Percentiles rank a stretch among this genome's conserved stretches.
Evolutionary conservation across 2,113 vertebrate genomes (phyloP).

Genomic region (Callopanchax toddi): DNA sequence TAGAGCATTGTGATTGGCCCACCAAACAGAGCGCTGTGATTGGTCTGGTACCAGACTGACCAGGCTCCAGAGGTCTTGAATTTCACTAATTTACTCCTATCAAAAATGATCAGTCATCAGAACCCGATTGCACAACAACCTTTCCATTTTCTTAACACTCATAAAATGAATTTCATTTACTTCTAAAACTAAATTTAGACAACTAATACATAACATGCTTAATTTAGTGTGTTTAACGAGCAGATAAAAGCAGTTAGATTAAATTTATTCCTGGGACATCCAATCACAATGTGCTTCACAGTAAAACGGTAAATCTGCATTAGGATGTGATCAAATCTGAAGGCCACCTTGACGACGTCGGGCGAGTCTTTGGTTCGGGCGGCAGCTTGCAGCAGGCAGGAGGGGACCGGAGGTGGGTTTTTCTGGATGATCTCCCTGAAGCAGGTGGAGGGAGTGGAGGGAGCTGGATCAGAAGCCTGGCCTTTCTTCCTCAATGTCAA

Average conservation of each 20-base stretch:
- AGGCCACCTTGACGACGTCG: conserved; percentile 87
- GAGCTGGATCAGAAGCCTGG: conserved; percentile 83
- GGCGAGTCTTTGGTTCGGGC: conserved; percentile 90
- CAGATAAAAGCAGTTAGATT: background rate
- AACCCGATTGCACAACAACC: too few relatives aligned
- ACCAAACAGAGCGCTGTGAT: too few relatives aligned
- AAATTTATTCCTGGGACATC: background rate
- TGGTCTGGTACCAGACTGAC: too few relatives aligned
- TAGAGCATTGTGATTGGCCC: too few relatives aligned
- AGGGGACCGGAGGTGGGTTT: conserved; percentile 86
- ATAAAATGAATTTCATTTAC: background rate
- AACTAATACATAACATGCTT: background rate
- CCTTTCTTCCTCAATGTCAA: conserved; percentile 91
- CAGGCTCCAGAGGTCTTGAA: too few relatives aligned
- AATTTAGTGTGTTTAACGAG: background rate
- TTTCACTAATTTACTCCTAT: too few relatives aligned
- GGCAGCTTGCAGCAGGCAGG: conserved; percentile 89
- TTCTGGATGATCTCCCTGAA: conserved; percentile 89
- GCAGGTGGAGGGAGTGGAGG: conserved; percentile 85
- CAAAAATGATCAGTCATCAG: too few relatives aligned
- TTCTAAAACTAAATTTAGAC: background rate
- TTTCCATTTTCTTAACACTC: background rate
- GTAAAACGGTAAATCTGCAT: background rate
- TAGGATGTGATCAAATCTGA: conserved; percentile 14
- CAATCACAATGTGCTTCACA: background rate